Evolutionary conservation across 1,140 invertebrate genomes (phyloP).

Genomic region (Calliphora vicina): DNA sequence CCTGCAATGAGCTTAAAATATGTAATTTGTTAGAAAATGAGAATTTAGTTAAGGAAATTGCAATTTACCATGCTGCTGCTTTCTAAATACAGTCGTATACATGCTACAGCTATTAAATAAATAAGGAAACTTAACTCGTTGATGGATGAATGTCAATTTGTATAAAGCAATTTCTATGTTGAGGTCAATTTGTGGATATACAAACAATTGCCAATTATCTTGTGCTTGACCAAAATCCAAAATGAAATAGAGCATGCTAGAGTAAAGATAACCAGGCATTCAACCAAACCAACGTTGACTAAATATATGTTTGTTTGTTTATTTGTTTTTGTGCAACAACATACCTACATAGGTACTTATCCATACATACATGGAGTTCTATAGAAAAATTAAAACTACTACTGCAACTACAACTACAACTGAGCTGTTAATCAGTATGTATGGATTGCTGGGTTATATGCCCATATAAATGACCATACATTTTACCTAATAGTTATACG

Average conservation of each 20-base stretch:
- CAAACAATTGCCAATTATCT: slow-evolving; percentile 32
- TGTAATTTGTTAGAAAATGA: background rate
- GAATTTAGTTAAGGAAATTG: background rate
- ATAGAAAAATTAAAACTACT: background rate
- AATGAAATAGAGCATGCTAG: slow-evolving; percentile 13
- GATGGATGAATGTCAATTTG: background rate
- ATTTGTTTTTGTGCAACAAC: background rate
- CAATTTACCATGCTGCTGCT: background rate
- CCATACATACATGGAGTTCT: background rate
- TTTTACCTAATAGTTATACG: background rate
- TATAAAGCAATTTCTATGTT: slow-evolving; percentile 28
- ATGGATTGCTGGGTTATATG: background rate
- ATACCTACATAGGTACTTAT: background rate
- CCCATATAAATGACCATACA: background rate
- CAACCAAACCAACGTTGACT: background rate
- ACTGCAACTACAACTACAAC: background rate
- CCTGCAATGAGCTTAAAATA: background rate
- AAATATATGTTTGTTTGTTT: background rate
- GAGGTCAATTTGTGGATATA: slow-evolving; percentile 25
- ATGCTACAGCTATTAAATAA: background rate
- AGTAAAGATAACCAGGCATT: slow-evolving; percentile 25
- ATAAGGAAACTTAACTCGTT: background rate
- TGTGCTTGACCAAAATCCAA: slow-evolving; percentile 25
- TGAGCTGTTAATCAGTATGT: background rate
- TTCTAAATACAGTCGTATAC: background rate